These are phyloP conservation scores for Acleris literana DNA, from an alignment of 2,888 invertebrate species.

Conservation along the genomic window DNA sequence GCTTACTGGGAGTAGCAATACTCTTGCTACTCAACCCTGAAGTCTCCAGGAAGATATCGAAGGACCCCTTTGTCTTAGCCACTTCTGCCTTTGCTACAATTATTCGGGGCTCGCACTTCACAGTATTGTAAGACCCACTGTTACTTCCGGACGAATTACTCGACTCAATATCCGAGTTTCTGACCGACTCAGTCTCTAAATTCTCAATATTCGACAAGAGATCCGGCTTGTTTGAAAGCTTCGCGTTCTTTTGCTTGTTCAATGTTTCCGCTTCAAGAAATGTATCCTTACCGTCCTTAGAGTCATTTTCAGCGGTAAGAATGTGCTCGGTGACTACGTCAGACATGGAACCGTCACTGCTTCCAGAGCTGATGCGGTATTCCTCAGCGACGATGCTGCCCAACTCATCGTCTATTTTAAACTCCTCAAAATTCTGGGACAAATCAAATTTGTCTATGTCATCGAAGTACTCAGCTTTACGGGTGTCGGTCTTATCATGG, in stretches of 20 bases:
- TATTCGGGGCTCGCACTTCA: conserved; percentile 75
- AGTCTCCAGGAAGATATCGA: conserved; percentile 90
- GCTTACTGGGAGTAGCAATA: conserved; percentile 83
- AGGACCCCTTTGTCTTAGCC: conserved; percentile 78
- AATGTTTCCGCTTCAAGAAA: conserved; percentile 65
- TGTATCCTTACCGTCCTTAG: conserved; percentile 59
- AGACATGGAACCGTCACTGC: conserved; percentile 76
- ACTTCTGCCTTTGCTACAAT: conserved; percentile 61
- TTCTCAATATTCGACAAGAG: conserved; percentile 82
- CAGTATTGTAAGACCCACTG: conserved; percentile 76
- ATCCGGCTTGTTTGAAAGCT: conserved; percentile 81
- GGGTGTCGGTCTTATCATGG: conserved; percentile 64
- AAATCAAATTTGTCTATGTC: conserved; percentile 86
- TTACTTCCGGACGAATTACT: conserved; percentile 82
- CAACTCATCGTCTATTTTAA: conserved; percentile 89
- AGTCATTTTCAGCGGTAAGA: conserved; percentile 61
- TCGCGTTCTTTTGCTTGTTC: conserved; percentile 71
- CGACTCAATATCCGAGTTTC: conserved; percentile 88
- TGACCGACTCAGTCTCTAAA: conserved; percentile 83
- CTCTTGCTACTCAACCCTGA: conserved; percentile 92
- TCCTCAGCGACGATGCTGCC: conserved; percentile 78
- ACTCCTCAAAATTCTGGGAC: conserved; percentile 91
- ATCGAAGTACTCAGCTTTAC: conserved; percentile 77
- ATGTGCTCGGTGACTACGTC: conserved; percentile 73
- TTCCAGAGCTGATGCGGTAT: conserved; percentile 80